These are phyloP conservation scores for Sphaerophoria taeniata DNA, from an alignment of 2,888 invertebrate genomes.

Conservation along the genomic window DNA sequence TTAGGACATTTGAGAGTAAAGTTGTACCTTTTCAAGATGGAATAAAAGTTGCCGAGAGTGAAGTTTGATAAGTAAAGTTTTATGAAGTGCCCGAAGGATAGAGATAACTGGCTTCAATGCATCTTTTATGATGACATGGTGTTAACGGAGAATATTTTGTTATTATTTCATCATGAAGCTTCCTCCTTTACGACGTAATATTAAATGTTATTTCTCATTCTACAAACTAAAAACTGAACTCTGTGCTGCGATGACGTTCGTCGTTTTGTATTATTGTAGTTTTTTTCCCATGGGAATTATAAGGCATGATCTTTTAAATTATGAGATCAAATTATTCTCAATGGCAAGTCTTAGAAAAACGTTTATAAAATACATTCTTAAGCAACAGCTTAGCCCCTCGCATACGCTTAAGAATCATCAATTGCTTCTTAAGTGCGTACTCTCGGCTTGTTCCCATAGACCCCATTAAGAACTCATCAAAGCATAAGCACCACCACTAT, in stretches of 20 bases:
- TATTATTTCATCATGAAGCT: slow-evolving; percentile 3
- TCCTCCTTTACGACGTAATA: neutral
- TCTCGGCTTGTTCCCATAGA: too few relatives aligned
- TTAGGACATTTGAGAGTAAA: slow-evolving; percentile 6
- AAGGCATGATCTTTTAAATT: too few relatives aligned
- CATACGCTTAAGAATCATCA: slow-evolving; percentile 16
- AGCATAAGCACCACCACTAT: slow-evolving; percentile 24
- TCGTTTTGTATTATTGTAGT: too few relatives aligned
- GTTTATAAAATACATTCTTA: too few relatives aligned
- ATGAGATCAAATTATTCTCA: too few relatives aligned
- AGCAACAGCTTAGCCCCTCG: neutral
- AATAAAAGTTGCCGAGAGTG: neutral
- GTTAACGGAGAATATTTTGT: slow-evolving; percentile 16
- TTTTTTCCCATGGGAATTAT: too few relatives aligned
- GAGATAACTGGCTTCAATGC: slow-evolving; percentile 24
- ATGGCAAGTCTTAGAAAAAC: too few relatives aligned
- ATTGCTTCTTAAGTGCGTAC: slow-evolving; percentile 15
- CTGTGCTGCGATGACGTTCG: too few relatives aligned
- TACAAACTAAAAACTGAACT: too few relatives aligned
- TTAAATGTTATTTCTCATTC: too few relatives aligned
- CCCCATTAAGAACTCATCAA: slow-evolving; percentile 24
- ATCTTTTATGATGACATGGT: slow-evolving; percentile 29
- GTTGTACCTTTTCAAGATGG: slow-evolving; percentile 13
- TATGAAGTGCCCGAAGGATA: slow-evolving; percentile 19
- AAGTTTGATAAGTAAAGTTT: slow-evolving; percentile 25